These are phyloP conservation scores for Porites cylindrica DNA, from an alignment of 92 coral and sea anemone species.

Conservation along the genomic window DNA sequence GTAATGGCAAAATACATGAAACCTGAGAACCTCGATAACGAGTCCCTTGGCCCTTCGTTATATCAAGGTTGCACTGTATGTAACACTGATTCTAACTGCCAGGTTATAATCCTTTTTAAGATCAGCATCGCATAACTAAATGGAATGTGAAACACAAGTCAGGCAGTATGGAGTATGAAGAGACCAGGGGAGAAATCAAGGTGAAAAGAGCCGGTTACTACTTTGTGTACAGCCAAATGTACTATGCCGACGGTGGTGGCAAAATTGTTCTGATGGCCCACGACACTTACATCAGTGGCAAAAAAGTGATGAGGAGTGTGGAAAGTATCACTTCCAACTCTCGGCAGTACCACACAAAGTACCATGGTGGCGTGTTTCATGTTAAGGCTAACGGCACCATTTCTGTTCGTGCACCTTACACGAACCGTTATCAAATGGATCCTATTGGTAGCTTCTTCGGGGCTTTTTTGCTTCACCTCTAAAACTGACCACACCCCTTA, in stretches of 20 bases:
- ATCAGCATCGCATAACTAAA: conserved; percentile 8
- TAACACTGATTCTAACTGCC: too few relatives aligned
- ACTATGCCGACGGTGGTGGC: conserved; percentile 52
- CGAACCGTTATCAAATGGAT: conserved; percentile 47
- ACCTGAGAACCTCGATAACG: too few relatives aligned
- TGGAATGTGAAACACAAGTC: conserved; percentile 49
- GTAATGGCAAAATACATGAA: too few relatives aligned
- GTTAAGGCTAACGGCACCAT: conserved; percentile 65
- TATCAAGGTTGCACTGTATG: too few relatives aligned
- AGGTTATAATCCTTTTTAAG: background rate
- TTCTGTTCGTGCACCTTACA: conserved; percentile 67
- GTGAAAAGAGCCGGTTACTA: conserved; percentile 66
- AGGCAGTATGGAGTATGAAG: conserved; percentile 76
- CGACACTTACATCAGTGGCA: conserved; percentile 54
- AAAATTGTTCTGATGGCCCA: conserved; percentile 55
- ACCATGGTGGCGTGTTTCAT: conserved; percentile 73
- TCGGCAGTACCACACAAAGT: conserved; percentile 73
- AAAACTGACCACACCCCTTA: background rate
- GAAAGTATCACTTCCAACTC: conserved; percentile 39
- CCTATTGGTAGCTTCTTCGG: conserved; percentile 77
- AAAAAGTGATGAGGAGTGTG: conserved; percentile 55
- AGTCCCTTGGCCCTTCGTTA: too few relatives aligned
- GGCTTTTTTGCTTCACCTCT: conserved; percentile 71
- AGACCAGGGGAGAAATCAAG: conserved; percentile 51
- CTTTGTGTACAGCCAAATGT: conserved; percentile 85